Evolutionary conservation across 2,888 invertebrate genomes (phyloP), one percentile per base, ranked within the genome.

Genomic region (Parnassius glacialis): DNA sequence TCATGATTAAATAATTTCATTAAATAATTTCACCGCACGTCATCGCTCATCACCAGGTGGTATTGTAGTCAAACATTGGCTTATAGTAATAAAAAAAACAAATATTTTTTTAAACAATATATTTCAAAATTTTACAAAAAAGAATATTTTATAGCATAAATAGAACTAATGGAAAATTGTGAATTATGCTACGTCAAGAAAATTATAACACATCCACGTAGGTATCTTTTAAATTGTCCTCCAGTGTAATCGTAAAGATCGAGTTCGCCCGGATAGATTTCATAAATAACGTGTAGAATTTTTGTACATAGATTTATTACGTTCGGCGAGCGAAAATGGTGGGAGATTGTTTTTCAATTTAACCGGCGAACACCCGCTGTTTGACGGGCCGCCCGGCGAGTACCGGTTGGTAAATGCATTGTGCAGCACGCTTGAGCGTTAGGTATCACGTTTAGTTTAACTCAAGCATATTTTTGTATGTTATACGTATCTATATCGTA

Each of bases 331-430:
- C 88, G 89, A 91, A 91, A 92, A 90, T 91, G 87, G 89, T 86
- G 87, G 90, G 90, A 90, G 92, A 90, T 91, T 90, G 91, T 92
- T 92, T 92, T 92, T 92, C 92, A 92, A 92, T 92, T 92, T 90
- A 86, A 87, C 86, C 79, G 81, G 78, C 71, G 91, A 79, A 74
- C 81, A 80, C 92, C 92, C 76, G 92, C 92, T 90, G 92, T 79
- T 81, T 81, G 85, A 86, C 87, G 85, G 76, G 86, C 85, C 84
- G 87, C 86, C 81, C 76, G 85, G 81, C 83, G 81, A 73, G 74
- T 64, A 65, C 70, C 68, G 65, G 68, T 79, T 79, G 80, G 72
- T 71, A 72, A 67, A 70, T 67, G 68, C 68, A 68, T 69, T 71
- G 69, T 70, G 64, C 66, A 64, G 59, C 61, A 61, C 56, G 48